Conservation (phyloP, 2,797 vertebrate genomes). For the Cetoscarus ocellatus region DNA sequence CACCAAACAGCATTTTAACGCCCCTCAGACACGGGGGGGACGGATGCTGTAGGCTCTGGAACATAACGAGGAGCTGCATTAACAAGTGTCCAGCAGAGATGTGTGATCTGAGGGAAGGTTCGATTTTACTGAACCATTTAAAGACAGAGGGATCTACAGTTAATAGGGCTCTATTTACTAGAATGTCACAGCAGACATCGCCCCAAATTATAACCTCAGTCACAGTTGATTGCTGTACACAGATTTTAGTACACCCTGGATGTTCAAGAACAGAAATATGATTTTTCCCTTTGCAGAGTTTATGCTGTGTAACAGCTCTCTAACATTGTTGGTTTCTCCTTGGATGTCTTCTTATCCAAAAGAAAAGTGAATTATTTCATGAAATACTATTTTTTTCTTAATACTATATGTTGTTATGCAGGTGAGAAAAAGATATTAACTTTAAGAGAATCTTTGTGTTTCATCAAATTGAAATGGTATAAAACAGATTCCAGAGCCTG, state of each 20-base stretch:
- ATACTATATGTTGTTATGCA: slow-evolving; percentile 10
- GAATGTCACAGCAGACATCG: slow-evolving; percentile 28
- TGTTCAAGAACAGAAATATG: slow-evolving; percentile 44
- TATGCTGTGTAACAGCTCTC: slow-evolving; percentile 21
- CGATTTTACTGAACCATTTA: slow-evolving; percentile 19
- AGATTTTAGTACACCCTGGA: slow-evolving; percentile 33
- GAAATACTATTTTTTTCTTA: not conserved
- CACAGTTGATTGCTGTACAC: slow-evolving; percentile 32
- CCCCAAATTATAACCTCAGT: slow-evolving; percentile 25
- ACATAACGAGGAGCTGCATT: slow-evolving; percentile 49
- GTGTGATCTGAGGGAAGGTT: slow-evolving; percentile 16
- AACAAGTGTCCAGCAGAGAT: slow-evolving; percentile 38
- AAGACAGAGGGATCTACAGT: slow-evolving; percentile 32
- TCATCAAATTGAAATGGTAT: slow-evolving; percentile 34
- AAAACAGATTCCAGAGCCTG: slow-evolving; percentile 27
- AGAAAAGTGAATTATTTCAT: not conserved
- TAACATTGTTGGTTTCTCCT: slow-evolving; percentile 16
- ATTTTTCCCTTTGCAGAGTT: slow-evolving; percentile 32
- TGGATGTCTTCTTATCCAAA: not conserved
- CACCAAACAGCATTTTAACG: slow-evolving; percentile 19
- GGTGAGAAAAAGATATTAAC: not conserved
- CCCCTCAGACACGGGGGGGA: slow-evolving; percentile 27
- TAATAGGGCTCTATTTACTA: slow-evolving; percentile 34
- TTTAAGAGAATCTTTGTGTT: not conserved
- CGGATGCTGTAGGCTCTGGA: slow-evolving; percentile 5